Percentiles rank a stretch among this genome's conserved stretches.
Evolutionary conservation across 2,113 vertebrate species (phyloP).

Genomic region (Gorsachius goisagi): DNA sequence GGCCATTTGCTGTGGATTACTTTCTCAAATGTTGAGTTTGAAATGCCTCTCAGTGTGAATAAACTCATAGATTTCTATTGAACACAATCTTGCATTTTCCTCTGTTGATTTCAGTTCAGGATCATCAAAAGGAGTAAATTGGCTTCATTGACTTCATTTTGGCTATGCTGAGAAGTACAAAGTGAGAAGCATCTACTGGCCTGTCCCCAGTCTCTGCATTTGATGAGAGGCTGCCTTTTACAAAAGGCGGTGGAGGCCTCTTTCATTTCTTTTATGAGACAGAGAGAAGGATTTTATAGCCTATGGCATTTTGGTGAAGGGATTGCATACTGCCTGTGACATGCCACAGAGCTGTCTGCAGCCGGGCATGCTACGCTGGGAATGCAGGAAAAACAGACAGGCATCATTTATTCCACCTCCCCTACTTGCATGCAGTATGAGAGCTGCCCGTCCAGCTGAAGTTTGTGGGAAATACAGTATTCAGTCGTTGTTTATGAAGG

Average conservation of each 20-base stretch:
- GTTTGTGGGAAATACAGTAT: not conserved
- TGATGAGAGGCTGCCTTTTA: not conserved
- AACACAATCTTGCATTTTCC: not conserved
- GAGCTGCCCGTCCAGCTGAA: not conserved
- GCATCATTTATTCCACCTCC: not conserved
- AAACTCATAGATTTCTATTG: not conserved
- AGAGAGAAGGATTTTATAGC: not conserved
- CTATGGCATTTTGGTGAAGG: not conserved
- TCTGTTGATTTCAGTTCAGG: not conserved
- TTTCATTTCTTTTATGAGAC: not conserved
- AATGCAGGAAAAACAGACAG: not conserved
- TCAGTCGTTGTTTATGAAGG: not conserved
- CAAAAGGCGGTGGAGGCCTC: not conserved
- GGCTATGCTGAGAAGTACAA: not conserved
- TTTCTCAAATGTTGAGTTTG: not conserved
- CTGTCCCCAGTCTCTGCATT: not conserved
- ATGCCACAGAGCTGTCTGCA: not conserved
- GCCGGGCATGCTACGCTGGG: rapidly evolving
- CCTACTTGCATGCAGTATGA: not conserved
- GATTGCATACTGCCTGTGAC: not conserved
- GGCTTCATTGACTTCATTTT: not conserved
- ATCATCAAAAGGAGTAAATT: not conserved
- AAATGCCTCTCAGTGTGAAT: not conserved
- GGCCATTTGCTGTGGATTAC: not conserved
- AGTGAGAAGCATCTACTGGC: not conserved